These are phyloP conservation scores for Mythimna loreyi DNA, from an alignment of 2,888 invertebrate genomes.

Conservation along the genomic window DNA sequence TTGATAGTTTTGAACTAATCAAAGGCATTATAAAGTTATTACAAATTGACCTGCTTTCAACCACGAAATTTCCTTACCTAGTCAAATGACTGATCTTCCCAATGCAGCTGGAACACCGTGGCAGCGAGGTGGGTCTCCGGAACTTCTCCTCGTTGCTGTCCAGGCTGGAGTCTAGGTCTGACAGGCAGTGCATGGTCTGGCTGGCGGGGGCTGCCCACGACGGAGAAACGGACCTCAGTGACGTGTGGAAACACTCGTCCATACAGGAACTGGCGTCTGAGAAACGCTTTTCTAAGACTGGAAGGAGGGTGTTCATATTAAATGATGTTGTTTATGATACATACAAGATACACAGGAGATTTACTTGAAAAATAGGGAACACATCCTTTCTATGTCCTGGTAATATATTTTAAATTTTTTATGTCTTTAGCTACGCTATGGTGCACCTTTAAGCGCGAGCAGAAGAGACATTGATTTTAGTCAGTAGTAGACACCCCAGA, in stretches of 20 bases:
- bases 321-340: neutral
- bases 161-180: conserved; percentile 83
- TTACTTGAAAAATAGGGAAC: too few relatives aligned
- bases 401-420: neutral
- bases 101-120: conserved; percentile 94
- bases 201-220: conserved; percentile 83
- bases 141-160: conserved; percentile 86
- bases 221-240: conserved; percentile 84
- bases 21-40: too few relatives aligned
- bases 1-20: too few relatives aligned
- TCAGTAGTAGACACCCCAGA: neutral
- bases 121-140: conserved; percentile 86
- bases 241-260: conserved; percentile 86
- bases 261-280: conserved; percentile 86
- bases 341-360: neutral
- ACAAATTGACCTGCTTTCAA: neutral
- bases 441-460: neutral
- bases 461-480: neutral
- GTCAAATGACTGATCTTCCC: conserved; percentile 94
- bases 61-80: conserved; percentile 71
- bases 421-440: neutral
- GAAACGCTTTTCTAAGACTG: conserved; percentile 87
- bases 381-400: neutral
- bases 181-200: conserved; percentile 88
- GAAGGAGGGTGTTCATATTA: conserved; percentile 10